A percentile compares a stretch with the other conserved stretches of the same genome.
These are phyloP conservation scores for Euthynnus affinis DNA, from an alignment of 2,797 vertebrate species.

Conservation along the genomic window DNA sequence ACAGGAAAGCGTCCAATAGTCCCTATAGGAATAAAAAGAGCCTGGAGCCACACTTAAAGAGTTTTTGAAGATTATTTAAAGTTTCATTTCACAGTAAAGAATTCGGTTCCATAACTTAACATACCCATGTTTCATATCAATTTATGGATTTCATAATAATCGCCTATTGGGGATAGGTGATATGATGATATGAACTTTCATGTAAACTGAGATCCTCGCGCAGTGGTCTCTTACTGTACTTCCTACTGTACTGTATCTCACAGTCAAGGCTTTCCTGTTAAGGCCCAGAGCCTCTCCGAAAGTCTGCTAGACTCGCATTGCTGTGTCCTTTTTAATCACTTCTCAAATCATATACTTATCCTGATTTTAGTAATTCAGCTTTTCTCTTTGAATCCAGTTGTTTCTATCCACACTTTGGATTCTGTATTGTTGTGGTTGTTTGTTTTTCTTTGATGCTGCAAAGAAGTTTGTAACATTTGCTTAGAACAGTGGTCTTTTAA, in stretches of 20 bases:
- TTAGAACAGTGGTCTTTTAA: not conserved
- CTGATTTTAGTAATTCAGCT: not conserved
- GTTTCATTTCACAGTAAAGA: not conserved
- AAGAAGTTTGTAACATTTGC: not conserved
- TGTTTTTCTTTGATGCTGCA: not conserved
- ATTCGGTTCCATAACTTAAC: not conserved
- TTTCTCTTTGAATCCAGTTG: not conserved
- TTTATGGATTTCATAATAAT: not conserved
- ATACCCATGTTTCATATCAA: not conserved
- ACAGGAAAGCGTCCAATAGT: slow-evolving; percentile 9
- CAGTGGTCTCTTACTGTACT: not conserved
- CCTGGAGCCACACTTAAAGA: not conserved
- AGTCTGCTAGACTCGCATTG: not conserved
- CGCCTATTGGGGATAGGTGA: not conserved
- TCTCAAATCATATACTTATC: not conserved
- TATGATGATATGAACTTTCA: not conserved
- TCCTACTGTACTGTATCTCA: not conserved
- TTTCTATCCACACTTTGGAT: not conserved
- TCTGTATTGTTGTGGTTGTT: not conserved
- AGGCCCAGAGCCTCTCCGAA: not conserved
- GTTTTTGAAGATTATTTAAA: not conserved
- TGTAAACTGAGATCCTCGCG: not conserved
- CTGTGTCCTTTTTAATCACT: not conserved
- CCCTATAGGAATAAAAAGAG: not conserved
- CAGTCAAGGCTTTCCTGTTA: not conserved